Base-by-base conservation (phyloP, 2,113 vertebrate species). In the Anseranas semipalmata region DNA sequence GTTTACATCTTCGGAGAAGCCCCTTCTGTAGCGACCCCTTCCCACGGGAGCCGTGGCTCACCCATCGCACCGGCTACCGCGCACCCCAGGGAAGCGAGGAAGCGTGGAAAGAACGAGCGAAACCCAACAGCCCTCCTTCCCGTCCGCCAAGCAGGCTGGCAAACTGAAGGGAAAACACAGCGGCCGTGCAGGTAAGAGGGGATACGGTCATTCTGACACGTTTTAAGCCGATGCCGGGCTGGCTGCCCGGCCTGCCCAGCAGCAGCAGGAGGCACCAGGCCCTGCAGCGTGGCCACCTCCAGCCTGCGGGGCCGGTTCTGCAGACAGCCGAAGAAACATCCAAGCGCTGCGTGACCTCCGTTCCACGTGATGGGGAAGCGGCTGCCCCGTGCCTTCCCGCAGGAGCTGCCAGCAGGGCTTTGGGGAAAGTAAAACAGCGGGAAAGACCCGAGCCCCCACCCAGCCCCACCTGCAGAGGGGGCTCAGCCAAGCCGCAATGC, bases 11-110 rank as follows among this genome's bases (percentile, higher is more conserved):
- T 19, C 9, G 60, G 43, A 45, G 25, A 45, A 37, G 10, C 16
- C 0, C 0, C 30, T 67, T 16, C 35, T 24, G 74, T 32, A 28
- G 18, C 45, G 25, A 33, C 4, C 4, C 6, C 10, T 46, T 48
- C 9, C 0, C 5, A 3, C 41, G 3, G 37, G 62, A 10, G 28
- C 48, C 1, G 7, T 0, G 2, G 33, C 19, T 35, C 45, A 3
- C 81, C 25, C 65, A 18, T 24, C 0, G 1, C 28, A 10, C 18
- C 2, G 0, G 10, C n/a, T 12, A 5, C 12, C 4, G 1, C 50
- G 2, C 32, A 12, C n/a, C 10, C 16, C 3, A 20, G 37, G 24
- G 60, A n/a, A 19, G 32, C 0, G 1, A 72, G 67, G 19, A 53
- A 39, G 2, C 1, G 28, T 0, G 9, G 22, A 30, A 30, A 58